Base-by-base conservation (phyloP, 2,113 vertebrate genomes). In the Lampris megalopsis region DNA sequence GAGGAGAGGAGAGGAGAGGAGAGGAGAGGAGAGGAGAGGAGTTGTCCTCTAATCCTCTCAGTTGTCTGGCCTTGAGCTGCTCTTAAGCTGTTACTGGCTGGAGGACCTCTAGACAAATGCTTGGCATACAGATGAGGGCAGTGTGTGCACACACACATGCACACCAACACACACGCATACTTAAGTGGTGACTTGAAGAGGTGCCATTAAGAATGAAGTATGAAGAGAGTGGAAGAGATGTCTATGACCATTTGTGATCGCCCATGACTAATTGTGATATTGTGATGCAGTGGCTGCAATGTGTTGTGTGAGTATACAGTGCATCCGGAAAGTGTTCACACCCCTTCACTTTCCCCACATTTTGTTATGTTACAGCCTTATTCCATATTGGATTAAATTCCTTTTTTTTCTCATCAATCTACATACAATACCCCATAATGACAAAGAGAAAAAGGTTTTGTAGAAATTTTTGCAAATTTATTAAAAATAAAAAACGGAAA, bases 41-140 rank as follows among this genome's bases (percentile, higher is more conserved):
- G 87, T 86, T 49, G 83, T 89, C 84, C 81, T 91, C 88, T 88
- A 89, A 90, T 90, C 86, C 89, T 78, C 76, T 75, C 71, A 88
- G 82, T 91, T 91, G 89, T 91, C 91, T 91, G 89, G 88, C 88
- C 86, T 91, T 92, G 87, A 91, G 90, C 82, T 84, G 75, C 83
- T 87, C 76, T 82, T 85, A 83, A 86, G 83, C 87, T 80, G 77
- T 75, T 83, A 86, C 70, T 90, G 67, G 80, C 85, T 91, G 80
- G 78, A 91, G 87, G 77, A 83, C 72, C 75, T 82, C 80, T 74
- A 81, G 80, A 86, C 73, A 84, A 88, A 83, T 41, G 79, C 79
- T 88, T 76, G 79, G 86, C 90, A 91, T 91, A 91, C 87, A 86
- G 86, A 91, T 89, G 77, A 89, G 82, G 84, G 59, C 66, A 52